phyloP scores from a whole-genome alignment of 1,140 invertebrate genomes.

The Cephus cinctus region DNA sequence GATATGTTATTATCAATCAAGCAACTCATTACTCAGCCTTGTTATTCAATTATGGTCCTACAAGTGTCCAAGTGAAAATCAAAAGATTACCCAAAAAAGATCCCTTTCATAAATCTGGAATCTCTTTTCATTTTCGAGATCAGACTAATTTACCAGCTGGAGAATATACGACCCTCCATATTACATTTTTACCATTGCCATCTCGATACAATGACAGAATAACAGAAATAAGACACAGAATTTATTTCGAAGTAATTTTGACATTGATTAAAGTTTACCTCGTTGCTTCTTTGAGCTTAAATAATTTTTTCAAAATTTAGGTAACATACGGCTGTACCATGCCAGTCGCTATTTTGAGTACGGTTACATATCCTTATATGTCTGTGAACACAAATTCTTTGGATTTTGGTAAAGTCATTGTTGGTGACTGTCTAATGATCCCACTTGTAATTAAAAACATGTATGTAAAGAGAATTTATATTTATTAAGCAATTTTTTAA shows the following conservation, averaged over 20 bases:
- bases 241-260: constrained; percentile 37
- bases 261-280: constrained; percentile 11
- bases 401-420: constrained; percentile 45
- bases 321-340: constrained; percentile 40
- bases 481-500: constrained; percentile 5
- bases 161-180: constrained; percentile 27
- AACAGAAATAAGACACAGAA: constrained; percentile 25
- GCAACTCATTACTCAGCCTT: constrained; percentile 27
- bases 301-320: constrained; percentile 20
- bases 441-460: constrained; percentile 42
- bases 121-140: constrained; percentile 34
- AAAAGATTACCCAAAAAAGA: constrained; percentile 19
- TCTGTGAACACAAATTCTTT: constrained; percentile 27
- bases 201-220: constrained; percentile 21
- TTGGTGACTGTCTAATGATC: constrained; percentile 44
- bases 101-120: constrained; percentile 21
- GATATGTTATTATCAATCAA: constrained; percentile 38
- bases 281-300: background rate
- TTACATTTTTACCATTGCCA: constrained; percentile 34
- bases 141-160: constrained; percentile 25
- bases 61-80: constrained; percentile 28
- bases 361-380: constrained; percentile 43
- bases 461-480: constrained; percentile 1
- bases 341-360: constrained; percentile 40
- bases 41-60: constrained; percentile 47